Conservation (phyloP, 2,888 invertebrate genomes). For the Ischnura elegans region DNA sequence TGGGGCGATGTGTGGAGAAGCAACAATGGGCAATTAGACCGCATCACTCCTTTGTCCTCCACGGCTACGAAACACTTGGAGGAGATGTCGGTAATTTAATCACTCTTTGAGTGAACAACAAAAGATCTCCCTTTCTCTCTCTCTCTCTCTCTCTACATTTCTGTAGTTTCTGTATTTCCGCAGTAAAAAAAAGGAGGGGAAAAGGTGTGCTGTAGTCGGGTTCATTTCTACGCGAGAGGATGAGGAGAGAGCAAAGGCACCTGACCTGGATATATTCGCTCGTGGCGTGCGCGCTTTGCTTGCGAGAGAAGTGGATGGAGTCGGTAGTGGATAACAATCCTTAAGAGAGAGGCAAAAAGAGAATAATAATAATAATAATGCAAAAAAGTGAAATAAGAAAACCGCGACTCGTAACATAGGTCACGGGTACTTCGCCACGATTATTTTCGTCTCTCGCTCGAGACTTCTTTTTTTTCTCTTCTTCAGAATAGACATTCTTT, state of each 20-base stretch:
- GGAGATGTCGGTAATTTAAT: conserved; percentile 16
- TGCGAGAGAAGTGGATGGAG: neutral
- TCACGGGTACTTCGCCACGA: conserved; percentile 2
- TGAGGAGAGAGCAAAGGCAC: neutral
- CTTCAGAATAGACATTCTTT: too few relatives aligned
- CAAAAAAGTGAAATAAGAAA: neutral
- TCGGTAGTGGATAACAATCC: neutral
- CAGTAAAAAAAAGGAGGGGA: neutral
- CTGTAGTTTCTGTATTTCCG: neutral
- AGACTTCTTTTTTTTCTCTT: too few relatives aligned
- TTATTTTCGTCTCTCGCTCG: conserved; percentile 22
- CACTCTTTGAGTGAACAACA: conserved; percentile 35
- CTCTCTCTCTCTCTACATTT: too few relatives aligned
- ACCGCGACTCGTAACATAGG: neutral
- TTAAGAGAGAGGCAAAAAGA: neutral
- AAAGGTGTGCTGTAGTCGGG: neutral
- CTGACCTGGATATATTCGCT: conserved; percentile 30
- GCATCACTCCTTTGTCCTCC: conserved; percentile 15
- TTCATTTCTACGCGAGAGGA: neutral
- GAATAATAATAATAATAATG: too few relatives aligned
- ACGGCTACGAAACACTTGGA: neutral
- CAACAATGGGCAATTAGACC: conserved; percentile 35
- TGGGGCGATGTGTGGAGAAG: neutral
- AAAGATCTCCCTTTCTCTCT: neutral
- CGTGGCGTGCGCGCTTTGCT: neutral